phyloP scores from a whole-genome alignment of 1,140 invertebrate species.

The Aethina tumida region DNA sequence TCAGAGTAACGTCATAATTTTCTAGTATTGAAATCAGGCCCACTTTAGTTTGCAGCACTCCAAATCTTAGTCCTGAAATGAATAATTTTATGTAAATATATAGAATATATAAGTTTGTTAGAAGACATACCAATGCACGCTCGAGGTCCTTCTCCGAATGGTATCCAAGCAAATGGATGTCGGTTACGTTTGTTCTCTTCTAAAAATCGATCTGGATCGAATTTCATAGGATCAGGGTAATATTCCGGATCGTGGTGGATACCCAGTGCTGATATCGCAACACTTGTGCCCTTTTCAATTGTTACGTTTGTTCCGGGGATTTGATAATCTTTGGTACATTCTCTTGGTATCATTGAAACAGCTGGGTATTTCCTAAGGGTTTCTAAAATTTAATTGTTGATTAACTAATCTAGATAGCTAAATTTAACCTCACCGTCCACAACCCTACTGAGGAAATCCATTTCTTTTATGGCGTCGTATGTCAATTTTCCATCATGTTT shows the following conservation, averaged over 20 bases:
- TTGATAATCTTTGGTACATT: conserved; percentile 34
- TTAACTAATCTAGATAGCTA: neutral
- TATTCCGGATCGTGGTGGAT: conserved; percentile 39
- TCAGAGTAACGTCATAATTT: too few relatives aligned
- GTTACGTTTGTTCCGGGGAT: conserved; percentile 27
- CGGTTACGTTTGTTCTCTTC: conserved; percentile 32
- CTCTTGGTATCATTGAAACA: conserved; percentile 23
- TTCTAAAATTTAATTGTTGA: conserved; percentile 10
- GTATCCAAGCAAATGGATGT: conserved; percentile 40
- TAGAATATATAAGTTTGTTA: too few relatives aligned
- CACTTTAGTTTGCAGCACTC: conserved; percentile 6
- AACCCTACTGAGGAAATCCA: conserved; percentile 33
- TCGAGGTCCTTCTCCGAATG: conserved; percentile 48
- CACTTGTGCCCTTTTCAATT: conserved; percentile 23
- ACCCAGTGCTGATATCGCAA: conserved; percentile 29
- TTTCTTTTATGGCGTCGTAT: conserved; percentile 44
- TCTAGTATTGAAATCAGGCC: conserved; percentile 2
- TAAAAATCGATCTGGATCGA: conserved; percentile 43
- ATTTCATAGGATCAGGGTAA: conserved; percentile 46
- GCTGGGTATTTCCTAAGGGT: conserved; percentile 20
- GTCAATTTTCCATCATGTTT: conserved; percentile 38
- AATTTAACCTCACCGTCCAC: conserved; percentile 34
- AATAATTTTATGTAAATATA: neutral
- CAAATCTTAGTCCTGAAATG: conserved; percentile 5
- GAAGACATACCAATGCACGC: conserved; percentile 49